Conservation (phyloP, 1,140 invertebrate genomes). For the Magallana ariakensis region DNA sequence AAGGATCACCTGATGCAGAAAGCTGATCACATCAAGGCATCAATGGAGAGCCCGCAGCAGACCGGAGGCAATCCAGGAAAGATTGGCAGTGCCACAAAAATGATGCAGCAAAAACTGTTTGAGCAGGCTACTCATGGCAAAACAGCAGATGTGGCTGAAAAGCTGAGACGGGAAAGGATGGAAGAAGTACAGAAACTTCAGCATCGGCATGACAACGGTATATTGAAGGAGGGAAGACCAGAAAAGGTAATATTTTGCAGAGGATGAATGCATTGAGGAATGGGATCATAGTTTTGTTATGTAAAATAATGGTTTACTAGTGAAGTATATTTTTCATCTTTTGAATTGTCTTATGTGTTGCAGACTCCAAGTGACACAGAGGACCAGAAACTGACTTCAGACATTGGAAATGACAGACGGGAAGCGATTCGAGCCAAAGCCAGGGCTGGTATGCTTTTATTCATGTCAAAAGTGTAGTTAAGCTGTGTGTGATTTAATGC, state of each 20-base stretch:
- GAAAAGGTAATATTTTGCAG: background rate
- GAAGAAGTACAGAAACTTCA: slow-evolving; percentile 75
- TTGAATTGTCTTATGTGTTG: background rate
- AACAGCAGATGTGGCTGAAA: slow-evolving; percentile 67
- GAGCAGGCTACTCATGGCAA: slow-evolving; percentile 68
- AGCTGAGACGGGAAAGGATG: slow-evolving; percentile 71
- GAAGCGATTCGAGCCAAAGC: slow-evolving; percentile 63
- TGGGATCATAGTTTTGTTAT: no score
- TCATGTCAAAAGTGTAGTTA: background rate
- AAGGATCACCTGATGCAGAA: slow-evolving; percentile 68
- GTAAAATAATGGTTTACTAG: no score
- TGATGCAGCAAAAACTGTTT: slow-evolving; percentile 73
- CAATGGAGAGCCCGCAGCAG: background rate
- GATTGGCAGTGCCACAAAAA: slow-evolving; percentile 72
- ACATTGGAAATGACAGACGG: slow-evolving; percentile 50
- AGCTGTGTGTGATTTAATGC: no score
- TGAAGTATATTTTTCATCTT: background rate
- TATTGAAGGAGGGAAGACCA: slow-evolving; percentile 68
- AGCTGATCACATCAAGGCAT: slow-evolving; percentile 56
- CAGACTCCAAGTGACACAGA: background rate
- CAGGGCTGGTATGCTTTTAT: slow-evolving; percentile 61
- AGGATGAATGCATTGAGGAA: background rate
- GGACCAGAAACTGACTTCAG: background rate
- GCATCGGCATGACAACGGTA: slow-evolving; percentile 77
- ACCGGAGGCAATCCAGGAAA: slow-evolving; percentile 58